phyloP scores from a whole-genome alignment of 2,888 invertebrate species.

The Sipha maydis region DNA sequence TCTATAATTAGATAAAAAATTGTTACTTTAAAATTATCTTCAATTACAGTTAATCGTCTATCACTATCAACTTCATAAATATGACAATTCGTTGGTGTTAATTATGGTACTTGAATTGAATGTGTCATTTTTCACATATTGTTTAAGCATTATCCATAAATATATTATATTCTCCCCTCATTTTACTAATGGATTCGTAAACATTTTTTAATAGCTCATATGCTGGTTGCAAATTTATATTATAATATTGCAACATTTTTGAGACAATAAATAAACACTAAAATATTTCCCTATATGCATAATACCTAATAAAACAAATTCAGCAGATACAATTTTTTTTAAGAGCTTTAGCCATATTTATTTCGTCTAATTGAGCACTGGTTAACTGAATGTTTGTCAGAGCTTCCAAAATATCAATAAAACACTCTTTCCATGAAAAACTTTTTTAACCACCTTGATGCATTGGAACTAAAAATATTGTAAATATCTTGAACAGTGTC shows the following conservation, averaged over 20 bases:
- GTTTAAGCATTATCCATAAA: not conserved
- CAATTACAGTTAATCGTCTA: not conserved
- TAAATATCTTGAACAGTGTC: constrained; percentile 4
- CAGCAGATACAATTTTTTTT: constrained; percentile 2
- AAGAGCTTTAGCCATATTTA: constrained; percentile 18
- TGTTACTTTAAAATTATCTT: constrained; percentile 23
- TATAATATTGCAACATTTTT: too few species aligned
- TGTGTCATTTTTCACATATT: not conserved
- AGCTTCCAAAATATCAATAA: not conserved
- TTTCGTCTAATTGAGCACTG: not conserved
- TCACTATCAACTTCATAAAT: constrained; percentile 7
- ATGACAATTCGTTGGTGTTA: not conserved
- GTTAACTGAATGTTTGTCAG: not conserved
- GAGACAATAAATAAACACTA: not conserved
- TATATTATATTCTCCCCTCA: too few species aligned
- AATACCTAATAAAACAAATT: constrained; percentile 17
- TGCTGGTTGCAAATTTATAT: constrained; percentile 9
- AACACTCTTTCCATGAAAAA: constrained; percentile 3
- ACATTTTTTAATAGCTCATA: constrained; percentile 9
- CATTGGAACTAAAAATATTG: constrained; percentile 14
- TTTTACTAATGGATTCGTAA: not conserved
- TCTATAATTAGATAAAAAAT: not conserved
- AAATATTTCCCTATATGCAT: not conserved
- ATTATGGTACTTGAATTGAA: not conserved
- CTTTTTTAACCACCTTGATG: not conserved